Percentiles rank a stretch among this genome's conserved stretches.
Conservation (phyloP, 2,888 invertebrate genomes). For the Netelia fuscicornis region DNA sequence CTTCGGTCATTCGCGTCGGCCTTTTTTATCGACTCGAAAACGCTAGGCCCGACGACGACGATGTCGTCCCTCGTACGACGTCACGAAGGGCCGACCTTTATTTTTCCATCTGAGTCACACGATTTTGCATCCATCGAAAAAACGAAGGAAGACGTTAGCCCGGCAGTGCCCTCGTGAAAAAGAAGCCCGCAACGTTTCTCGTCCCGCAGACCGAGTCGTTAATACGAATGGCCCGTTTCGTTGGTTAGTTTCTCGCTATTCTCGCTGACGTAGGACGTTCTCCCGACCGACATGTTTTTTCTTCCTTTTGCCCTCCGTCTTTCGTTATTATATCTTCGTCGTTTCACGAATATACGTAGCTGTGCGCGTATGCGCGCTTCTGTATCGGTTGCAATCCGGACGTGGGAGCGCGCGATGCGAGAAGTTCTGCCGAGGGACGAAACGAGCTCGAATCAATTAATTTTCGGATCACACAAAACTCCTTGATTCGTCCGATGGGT, state of each 20-base stretch:
- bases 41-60: background rate
- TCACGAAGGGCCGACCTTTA: slow-evolving; percentile 70
- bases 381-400: background rate
- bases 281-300: slow-evolving; percentile 38
- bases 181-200: slow-evolving; percentile 45
- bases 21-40: slow-evolving; percentile 45
- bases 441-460: slow-evolving; percentile 53
- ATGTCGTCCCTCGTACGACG: slow-evolving; percentile 59
- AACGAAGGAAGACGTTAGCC: slow-evolving; percentile 46
- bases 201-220: slow-evolving; percentile 40
- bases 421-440: background rate
- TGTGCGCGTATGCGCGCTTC: background rate
- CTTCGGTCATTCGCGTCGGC: slow-evolving; percentile 38
- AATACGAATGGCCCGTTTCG: slow-evolving; percentile 52
- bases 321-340: background rate
- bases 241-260: slow-evolving; percentile 6
- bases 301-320: slow-evolving; percentile 41
- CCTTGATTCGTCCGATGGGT: background rate
- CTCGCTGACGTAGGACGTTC: slow-evolving; percentile 64
- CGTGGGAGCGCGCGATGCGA: background rate
- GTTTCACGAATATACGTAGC: slow-evolving; percentile 4
- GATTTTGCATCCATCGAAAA: slow-evolving; percentile 70
- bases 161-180: slow-evolving; percentile 11
- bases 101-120: slow-evolving; percentile 73
- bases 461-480: slow-evolving; percentile 60